A percentile compares a stretch with the other conserved stretches of the same genome.
phyloP scores from a whole-genome alignment of 2,797 vertebrate species.

The Clarias platycephalus region DNA sequence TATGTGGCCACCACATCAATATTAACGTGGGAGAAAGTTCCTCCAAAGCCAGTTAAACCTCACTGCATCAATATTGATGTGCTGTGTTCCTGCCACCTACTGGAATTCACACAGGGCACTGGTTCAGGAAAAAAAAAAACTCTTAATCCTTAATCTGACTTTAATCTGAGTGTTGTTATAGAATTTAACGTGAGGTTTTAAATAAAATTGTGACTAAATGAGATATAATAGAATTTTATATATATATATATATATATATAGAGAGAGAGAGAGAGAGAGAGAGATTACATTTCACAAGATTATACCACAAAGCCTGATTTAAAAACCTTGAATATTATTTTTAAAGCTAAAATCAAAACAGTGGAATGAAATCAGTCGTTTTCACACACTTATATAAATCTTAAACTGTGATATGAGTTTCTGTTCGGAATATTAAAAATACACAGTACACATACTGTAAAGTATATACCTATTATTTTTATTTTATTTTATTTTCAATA shows the following conservation, averaged over 20 bases:
- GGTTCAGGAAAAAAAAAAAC: constrained; percentile 45
- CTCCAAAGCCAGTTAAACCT: constrained; percentile 71
- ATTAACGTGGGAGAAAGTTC: constrained; percentile 80
- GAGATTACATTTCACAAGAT: neutral
- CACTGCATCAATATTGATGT: constrained; percentile 79
- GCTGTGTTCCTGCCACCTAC: constrained; percentile 61
- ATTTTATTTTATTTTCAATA: too few species aligned
- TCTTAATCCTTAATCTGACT: neutral
- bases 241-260: too few species aligned
- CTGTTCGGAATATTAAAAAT: neutral
- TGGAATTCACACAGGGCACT: constrained; percentile 62
- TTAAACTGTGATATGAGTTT: neutral
- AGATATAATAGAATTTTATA: neutral
- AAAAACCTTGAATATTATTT: neutral
- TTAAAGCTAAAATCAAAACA: neutral
- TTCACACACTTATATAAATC: neutral
- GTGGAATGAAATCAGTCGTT: neutral
- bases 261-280: too few species aligned
- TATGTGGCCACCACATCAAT: constrained; percentile 78
- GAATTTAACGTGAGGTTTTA: neutral
- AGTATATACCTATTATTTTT: constrained; percentile 6
- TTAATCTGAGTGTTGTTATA: constrained; percentile 2
- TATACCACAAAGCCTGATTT: neutral
- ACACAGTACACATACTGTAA: neutral
- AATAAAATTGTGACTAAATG: neutral